Evolutionary conservation across 2,888 invertebrate species (phyloP).

Genomic region (Tipula vernalis): DNA sequence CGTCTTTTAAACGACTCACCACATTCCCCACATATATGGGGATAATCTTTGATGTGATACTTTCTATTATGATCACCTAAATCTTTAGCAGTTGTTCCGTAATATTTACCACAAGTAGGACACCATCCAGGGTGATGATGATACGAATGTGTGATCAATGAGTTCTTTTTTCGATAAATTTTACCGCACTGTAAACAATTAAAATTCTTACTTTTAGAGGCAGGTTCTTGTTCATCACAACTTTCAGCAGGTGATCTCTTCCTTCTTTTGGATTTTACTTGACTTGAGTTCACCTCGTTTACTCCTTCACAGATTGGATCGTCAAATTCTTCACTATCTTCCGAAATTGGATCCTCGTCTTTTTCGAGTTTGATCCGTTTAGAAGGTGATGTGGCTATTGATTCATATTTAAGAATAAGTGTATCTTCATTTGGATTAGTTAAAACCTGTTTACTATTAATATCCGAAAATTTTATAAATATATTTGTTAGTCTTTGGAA

Average conservation of each 20-base stretch:
- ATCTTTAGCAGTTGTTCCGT: conserved; percentile 21
- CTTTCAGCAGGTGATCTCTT: neutral
- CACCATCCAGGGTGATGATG: conserved; percentile 35
- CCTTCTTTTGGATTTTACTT: neutral
- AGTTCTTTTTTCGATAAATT: conserved; percentile 33
- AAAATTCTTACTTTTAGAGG: neutral
- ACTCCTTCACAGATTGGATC: neutral
- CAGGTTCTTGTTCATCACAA: neutral
- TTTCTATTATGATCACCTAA: conserved; percentile 29
- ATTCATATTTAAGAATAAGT: neutral
- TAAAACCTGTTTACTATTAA: neutral
- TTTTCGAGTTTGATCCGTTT: neutral
- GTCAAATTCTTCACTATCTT: neutral
- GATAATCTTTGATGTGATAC: conserved; percentile 33
- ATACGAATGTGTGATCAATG: conserved; percentile 30
- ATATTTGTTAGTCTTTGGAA: neutral
- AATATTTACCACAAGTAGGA: conserved; percentile 33
- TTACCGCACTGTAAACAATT: conserved; percentile 18
- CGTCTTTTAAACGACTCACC: conserved; percentile 34
- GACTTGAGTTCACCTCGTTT: neutral
- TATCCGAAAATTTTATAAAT: neutral
- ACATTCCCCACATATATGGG: conserved; percentile 34
- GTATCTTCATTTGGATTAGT: neutral
- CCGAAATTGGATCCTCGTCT: neutral
- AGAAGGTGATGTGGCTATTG: neutral